Evolutionary conservation across 2,888 invertebrate genomes (phyloP).

Genomic region (Villa cingulata): DNA sequence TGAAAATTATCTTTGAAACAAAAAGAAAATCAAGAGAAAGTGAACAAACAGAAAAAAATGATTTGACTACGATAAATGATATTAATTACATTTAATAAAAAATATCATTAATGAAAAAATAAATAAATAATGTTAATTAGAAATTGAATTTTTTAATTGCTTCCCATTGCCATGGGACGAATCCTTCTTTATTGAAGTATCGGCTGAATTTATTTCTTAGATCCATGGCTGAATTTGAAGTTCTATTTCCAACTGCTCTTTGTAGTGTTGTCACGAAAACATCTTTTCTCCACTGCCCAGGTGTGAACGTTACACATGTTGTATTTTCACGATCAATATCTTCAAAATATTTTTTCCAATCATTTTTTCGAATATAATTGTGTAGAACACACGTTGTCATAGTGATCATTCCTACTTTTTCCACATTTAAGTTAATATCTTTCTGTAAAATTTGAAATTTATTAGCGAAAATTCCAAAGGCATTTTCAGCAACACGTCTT

Average conservation of each 20-base stretch:
- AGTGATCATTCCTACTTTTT: background rate
- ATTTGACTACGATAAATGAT: too few species aligned
- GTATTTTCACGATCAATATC: background rate
- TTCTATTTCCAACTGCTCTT: background rate
- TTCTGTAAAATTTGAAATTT: background rate
- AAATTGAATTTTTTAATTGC: conserved; percentile 5
- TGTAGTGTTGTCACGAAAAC: background rate
- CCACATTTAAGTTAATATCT: background rate
- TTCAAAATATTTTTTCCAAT: background rate
- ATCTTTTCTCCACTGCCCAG: background rate
- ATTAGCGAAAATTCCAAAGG: background rate
- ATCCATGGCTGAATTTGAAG: background rate
- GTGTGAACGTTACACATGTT: background rate
- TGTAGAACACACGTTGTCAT: background rate
- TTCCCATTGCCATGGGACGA: conserved; percentile 1
- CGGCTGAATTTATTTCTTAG: background rate
- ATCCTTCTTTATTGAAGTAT: background rate
- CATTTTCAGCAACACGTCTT: background rate
- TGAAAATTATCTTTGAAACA: too few species aligned
- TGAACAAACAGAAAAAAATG: too few species aligned
- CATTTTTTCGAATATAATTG: background rate
- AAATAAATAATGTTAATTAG: too few species aligned
- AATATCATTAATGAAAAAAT: too few species aligned
- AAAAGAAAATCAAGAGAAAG: too few species aligned
- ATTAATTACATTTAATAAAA: too few species aligned